Evolutionary conservation across 2,113 vertebrate genomes (phyloP), one percentile per base, ranked within the genome.

Genomic region (Pica pica): DNA sequence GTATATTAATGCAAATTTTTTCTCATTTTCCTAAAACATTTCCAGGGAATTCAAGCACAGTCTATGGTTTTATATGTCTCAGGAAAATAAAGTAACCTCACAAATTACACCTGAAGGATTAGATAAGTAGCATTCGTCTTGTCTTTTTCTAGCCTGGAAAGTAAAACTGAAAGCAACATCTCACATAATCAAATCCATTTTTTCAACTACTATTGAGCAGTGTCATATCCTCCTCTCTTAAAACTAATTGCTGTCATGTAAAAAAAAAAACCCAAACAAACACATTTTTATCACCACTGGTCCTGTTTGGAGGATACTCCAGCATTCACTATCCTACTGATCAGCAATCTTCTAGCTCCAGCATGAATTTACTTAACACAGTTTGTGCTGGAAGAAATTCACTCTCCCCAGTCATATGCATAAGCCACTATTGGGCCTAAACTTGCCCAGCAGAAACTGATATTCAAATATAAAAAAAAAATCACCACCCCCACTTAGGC

Each of bases 381-480:
- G 10, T 30, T 63, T 33, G 21, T 78, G 27, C 55, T 64, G 33
- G 44, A 89, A 85, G 44, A 85, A 69, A 47, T 55, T 63, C 37
- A 53, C 67, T 61, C 49, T 90, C 27, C 2, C 7, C 11, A 49
- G 31, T 46, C 37, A 49, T 16, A 53, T 5, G 21, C 0, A 0
- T 50, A 67, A 55, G 33, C 13, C 5, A 37, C 50, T 68, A 64
- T 2, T 22, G 7, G 19, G 33, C 49, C 55, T 65, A 77, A 88
- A 55, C 5, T 11, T 73, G 21, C n/a, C 70, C 83, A 80, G 15
- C 16, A 92, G 33, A 88, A 94, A 75, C 28, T 19, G 18, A n/a
- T 14, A 65, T 20, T 63, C 37, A 41, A 68, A 37, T 44, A 31
- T 18, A 10, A 19, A 41, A 52, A 42, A 37, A 37, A 24, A 35